phyloP scores from a whole-genome alignment of 2,113 vertebrate species.

The Maccullochella peelii region DNA sequence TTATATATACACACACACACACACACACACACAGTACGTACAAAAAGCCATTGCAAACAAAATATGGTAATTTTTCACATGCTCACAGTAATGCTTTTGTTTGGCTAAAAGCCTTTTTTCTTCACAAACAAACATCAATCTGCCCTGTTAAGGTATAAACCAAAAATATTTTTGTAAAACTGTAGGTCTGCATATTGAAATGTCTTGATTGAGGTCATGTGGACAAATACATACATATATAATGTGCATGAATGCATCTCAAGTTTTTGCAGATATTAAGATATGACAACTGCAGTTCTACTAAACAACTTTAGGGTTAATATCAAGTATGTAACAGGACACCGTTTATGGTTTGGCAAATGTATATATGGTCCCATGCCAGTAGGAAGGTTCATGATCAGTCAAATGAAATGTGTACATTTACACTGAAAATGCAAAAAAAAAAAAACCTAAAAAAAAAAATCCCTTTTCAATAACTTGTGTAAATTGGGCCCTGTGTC shows the following conservation, averaged over 20 bases:
- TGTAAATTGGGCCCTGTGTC: constrained; percentile 8
- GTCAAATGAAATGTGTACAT: constrained; percentile 20
- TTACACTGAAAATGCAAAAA: background rate
- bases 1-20: constrained; percentile 40
- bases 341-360: constrained; percentile 13
- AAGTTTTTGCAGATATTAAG: constrained; percentile 51
- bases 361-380: constrained; percentile 52
- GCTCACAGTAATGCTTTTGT: constrained; percentile 33
- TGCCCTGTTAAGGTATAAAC: constrained; percentile 44
- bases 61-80: constrained; percentile 21
- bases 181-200: constrained; percentile 14
- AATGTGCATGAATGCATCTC: constrained; percentile 55
- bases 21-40: constrained; percentile 3
- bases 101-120: background rate
- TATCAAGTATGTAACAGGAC: constrained; percentile 47
- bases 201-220: constrained; percentile 6
- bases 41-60: constrained; percentile 48
- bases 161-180: background rate
- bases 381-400: constrained; percentile 46
- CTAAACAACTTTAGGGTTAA: constrained; percentile 1
- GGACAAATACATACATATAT: constrained; percentile 42
- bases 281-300: constrained; percentile 23
- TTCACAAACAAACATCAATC: background rate
- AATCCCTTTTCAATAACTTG: constrained; percentile 34
- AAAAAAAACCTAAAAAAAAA: background rate